Conservation (phyloP, 2,797 vertebrate genomes). For the Arctocebus calabarensis region DNA sequence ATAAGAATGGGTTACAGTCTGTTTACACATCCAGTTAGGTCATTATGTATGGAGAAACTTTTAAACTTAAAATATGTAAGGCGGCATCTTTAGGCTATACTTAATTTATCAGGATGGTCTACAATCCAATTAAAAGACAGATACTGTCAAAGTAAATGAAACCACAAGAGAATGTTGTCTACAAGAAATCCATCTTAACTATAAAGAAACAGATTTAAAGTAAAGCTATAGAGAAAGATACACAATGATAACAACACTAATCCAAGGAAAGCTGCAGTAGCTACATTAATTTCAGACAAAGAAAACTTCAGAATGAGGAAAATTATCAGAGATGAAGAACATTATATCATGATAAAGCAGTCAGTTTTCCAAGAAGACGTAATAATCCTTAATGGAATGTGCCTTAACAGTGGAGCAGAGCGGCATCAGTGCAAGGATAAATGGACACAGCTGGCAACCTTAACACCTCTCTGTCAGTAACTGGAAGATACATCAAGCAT, state of each 20-base stretch:
- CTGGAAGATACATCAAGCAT: background rate
- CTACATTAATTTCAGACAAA: background rate
- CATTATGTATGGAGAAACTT: background rate
- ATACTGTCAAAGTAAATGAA: background rate
- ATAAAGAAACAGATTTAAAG: background rate
- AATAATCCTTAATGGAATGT: background rate
- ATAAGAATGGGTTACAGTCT: background rate
- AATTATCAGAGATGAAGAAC: background rate
- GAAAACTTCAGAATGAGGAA: background rate
- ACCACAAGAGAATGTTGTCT: background rate
- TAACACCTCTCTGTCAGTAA: background rate
- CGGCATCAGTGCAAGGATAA: background rate
- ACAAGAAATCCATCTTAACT: background rate
- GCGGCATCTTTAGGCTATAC: background rate
- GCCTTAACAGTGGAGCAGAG: background rate
- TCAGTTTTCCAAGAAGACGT: background rate
- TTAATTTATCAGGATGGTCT: background rate
- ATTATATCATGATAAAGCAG: background rate
- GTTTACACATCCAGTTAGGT: background rate
- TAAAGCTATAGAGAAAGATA: background rate
- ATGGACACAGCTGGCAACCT: background rate
- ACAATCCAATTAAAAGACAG: background rate
- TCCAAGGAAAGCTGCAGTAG: background rate
- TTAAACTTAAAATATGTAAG: background rate
- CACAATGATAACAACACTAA: background rate